Base-by-base conservation (phyloP, 2,797 vertebrate species). In the Sciaenops ocellatus region DNA sequence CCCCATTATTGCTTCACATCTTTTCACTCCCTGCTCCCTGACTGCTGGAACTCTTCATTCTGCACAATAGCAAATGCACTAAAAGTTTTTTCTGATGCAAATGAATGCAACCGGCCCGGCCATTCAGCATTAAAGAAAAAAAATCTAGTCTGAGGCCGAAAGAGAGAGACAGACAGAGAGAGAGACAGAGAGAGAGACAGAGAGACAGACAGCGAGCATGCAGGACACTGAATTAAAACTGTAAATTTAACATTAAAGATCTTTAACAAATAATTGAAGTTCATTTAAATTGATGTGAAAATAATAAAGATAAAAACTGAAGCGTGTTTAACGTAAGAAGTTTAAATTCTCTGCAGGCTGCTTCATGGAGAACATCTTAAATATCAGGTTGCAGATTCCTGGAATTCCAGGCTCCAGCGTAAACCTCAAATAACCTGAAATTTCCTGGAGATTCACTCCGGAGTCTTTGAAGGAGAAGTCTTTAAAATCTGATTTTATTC, bases 71-170 rank as follows among this genome's bases (percentile, higher is more conserved):
- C 90, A 95, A 96, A 97, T 92, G 96, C 97, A 96, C 95, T 96
- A 95, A 96, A 96, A 96, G 95, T 97, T 96, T 96, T 95, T 98
- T 97, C 96, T 97, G 95, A 98, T 98, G 97, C 96, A 97, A 98
- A 98, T 98, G 86, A 85, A 72, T 48, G 90, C 93, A 94, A 95
- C 92, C 80, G 12, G 84, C 94, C 92, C 80, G 12, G 84, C 94
- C 94, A 81, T 94, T 89, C 90, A 93, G 92, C 82, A 87, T 93
- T 87, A 94, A 94, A 94, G 34, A 94, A 94, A 95, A 95, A 54
- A 62, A 64, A 42, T 93, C 92, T 12, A 7, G 64, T 62, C 48
- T 1, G 69, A 59, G 24, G 48, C 13, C 2, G 8, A 38, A 9
- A 38, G 8, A 34, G 34, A 8, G 7, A 38, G 34, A 34, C 6